Conservation (phyloP, 2,113 vertebrate genomes). For the Furnarius figulus region DNA sequence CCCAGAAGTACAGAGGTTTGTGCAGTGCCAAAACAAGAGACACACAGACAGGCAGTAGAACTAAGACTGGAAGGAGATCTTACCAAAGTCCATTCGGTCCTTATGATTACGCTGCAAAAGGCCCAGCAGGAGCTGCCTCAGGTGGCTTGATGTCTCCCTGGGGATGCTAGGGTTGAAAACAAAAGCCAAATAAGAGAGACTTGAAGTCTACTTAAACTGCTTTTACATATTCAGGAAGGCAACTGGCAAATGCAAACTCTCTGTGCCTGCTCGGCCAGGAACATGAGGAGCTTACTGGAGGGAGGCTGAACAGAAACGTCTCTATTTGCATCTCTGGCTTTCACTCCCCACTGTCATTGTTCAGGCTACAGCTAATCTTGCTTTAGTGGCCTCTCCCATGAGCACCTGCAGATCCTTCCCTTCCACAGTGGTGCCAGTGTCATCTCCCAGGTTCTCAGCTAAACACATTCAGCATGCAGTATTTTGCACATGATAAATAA, state of each 20-base stretch:
- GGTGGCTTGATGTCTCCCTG: constrained; percentile 87
- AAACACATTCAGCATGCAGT: not conserved
- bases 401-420: not conserved
- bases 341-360: not conserved
- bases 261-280: constrained; percentile 24
- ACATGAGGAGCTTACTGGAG: not conserved
- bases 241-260: constrained; percentile 19
- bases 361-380: not conserved
- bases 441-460: not conserved
- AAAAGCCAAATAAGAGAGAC: constrained; percentile 18
- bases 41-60: not conserved
- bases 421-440: not conserved
- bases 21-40: not conserved
- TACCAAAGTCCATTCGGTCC: constrained; percentile 92
- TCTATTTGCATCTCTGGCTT: not conserved
- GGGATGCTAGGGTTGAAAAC: constrained; percentile 83
- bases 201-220: not conserved
- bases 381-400: not conserved
- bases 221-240: constrained; percentile 24
- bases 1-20: not conserved
- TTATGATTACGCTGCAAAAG: constrained; percentile 89
- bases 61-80: not conserved
- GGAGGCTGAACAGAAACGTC: not conserved
- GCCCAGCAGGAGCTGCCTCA: constrained; percentile 87
- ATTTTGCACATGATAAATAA: not conserved